Evolutionary conservation across 2,797 vertebrate genomes (phyloP).

Genomic region (Onychomys torridus): DNA sequence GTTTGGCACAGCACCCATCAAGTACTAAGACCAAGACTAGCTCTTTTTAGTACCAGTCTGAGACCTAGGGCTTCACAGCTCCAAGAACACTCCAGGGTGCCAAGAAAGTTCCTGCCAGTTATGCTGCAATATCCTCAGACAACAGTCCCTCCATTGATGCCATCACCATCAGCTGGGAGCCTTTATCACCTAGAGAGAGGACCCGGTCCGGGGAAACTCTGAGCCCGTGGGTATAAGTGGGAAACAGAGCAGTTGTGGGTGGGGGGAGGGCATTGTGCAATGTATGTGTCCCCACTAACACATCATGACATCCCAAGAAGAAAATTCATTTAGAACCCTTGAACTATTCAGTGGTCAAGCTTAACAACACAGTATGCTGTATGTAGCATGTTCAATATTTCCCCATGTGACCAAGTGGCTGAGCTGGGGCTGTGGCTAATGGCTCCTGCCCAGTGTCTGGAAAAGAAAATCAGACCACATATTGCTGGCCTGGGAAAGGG

Average conservation of each 20-base stretch:
- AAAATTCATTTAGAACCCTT: not conserved
- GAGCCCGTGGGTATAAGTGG: not conserved
- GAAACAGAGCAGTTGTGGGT: not conserved
- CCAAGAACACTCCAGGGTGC: not conserved
- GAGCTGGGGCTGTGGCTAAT: not conserved
- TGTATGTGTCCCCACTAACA: not conserved
- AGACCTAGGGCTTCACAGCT: not conserved
- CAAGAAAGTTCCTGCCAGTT: constrained; percentile 24
- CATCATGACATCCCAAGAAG: not conserved
- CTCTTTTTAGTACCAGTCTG: not conserved
- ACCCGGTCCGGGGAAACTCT: not conserved
- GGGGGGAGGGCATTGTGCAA: not conserved
- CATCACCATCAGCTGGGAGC: not conserved
- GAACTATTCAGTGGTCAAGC: not conserved
- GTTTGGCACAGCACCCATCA: not conserved
- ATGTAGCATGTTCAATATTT: accelerated
- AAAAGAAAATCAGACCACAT: not conserved
- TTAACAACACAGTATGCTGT: not conserved
- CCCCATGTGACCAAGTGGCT: not conserved
- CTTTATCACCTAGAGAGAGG: not conserved
- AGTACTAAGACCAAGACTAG: not conserved
- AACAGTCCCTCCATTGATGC: not conserved
- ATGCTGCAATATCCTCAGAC: not conserved
- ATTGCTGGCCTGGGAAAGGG: not conserved
- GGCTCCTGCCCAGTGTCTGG: not conserved